Base-by-base conservation (phyloP, 2,113 vertebrate species). In the Cathartes aura region DNA sequence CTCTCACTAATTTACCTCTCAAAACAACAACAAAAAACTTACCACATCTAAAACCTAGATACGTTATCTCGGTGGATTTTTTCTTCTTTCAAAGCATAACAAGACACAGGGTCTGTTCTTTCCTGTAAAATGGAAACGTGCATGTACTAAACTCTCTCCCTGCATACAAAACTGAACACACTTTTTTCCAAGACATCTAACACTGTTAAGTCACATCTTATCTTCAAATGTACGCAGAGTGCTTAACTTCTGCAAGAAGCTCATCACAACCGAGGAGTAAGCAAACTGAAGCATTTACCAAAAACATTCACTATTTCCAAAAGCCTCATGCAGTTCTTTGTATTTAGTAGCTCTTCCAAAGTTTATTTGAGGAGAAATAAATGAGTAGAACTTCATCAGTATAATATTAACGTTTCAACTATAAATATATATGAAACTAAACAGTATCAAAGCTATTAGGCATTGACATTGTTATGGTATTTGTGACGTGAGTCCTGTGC, bases 101-200 rank as follows among this genome's bases (percentile, higher is more conserved):
- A 32, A 66, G 48, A 43, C 24, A 38, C 7, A 75, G 20, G 17
- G 84, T 30, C 43, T 48, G 40, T 24, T 75, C 56, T 36, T 53
- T 55, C 64, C 38, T n/a, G 15, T 14, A 34, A 62, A 60, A 56
- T 8, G 15, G 15, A 72, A 82, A 15, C 0, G 4, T 9, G 11
- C 11, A 34, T 3, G 8, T 19, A 45, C 64, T 73, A 36, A 82
- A 67, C 27, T 20, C 34, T 36, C 26, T 55, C 58, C 34, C 53
- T 52, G 34, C 11, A 13, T 3, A 29, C 1, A 0, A 50, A 93
- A 32, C 27, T 8, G n/a, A 59, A n/a, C 23, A 40, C 8, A 1
- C 13, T 58, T 68, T 36, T 60, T 36, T n/a, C 27, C 29, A 32
- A 67, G 36, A 18, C 24, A 14, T 36, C 15, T 40, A 42, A 34